Conservation (phyloP, 2,113 vertebrate genomes). For the Electrona antarctica region DNA sequence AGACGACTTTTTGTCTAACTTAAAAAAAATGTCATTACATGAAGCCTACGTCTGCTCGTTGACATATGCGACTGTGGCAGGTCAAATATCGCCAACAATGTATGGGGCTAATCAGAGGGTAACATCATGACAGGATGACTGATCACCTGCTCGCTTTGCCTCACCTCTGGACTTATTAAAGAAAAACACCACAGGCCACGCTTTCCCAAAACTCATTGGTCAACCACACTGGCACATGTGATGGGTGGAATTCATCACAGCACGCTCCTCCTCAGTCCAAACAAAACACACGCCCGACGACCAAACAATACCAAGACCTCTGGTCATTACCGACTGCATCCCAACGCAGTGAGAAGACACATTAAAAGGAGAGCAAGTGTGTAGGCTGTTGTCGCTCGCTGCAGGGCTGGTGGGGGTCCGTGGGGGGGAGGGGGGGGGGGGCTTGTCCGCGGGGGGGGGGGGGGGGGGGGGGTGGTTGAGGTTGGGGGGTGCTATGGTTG, state of each 20-base stretch:
- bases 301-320: slow-evolving; percentile 41
- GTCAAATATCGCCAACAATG: slow-evolving; percentile 58
- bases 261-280: slow-evolving; percentile 50
- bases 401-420: slow-evolving; percentile 35
- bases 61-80: slow-evolving; percentile 40
- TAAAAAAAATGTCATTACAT: slow-evolving; percentile 14
- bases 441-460: slow-evolving; percentile 6
- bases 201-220: slow-evolving; percentile 63
- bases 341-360: slow-evolving; percentile 41
- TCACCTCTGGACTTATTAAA: slow-evolving; percentile 78
- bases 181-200: slow-evolving; percentile 69
- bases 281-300: slow-evolving; percentile 56
- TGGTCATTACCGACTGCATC: slow-evolving; percentile 57
- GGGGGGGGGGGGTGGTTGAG: neutral
- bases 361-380: slow-evolving; percentile 40
- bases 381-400: slow-evolving; percentile 54
- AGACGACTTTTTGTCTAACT: slow-evolving; percentile 19
- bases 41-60: slow-evolving; percentile 23
- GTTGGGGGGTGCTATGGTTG: slow-evolving; percentile 21
- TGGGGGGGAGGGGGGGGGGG: neutral
- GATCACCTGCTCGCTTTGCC: slow-evolving; percentile 65
- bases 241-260: slow-evolving; percentile 71
- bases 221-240: slow-evolving; percentile 55
- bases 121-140: slow-evolving; percentile 68
- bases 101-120: slow-evolving; percentile 58